Conservation (phyloP, 1,140 invertebrate species). For the Hormaphis cornu region DNA sequence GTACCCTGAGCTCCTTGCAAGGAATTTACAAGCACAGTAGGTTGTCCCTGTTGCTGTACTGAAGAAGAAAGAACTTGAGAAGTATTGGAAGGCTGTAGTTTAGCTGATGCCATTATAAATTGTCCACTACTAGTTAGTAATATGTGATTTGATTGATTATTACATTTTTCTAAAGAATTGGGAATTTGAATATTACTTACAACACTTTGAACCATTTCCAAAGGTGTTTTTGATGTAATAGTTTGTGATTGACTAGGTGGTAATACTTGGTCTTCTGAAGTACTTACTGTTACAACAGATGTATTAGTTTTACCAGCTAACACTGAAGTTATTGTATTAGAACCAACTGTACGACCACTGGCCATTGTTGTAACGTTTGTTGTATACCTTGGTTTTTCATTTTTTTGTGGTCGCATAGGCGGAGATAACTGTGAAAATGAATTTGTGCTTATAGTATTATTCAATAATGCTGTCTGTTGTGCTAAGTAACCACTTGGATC, state of each 20-base stretch:
- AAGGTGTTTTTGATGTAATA: conserved; percentile 53
- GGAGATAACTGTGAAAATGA: conserved; percentile 20
- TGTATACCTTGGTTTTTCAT: conserved; percentile 18
- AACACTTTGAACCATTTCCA: conserved; percentile 71
- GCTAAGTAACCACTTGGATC: conserved; percentile 80
- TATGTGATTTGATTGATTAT: conserved; percentile 54
- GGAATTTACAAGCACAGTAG: conserved; percentile 70
- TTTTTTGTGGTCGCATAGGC: not conserved
- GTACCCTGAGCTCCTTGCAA: conserved; percentile 53
- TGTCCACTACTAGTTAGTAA: conserved; percentile 64
- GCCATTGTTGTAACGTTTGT: conserved; percentile 60
- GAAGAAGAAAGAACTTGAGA: conserved; percentile 46
- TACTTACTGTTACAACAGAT: conserved; percentile 58
- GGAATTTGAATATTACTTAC: conserved; percentile 58
- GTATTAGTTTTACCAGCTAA: conserved; percentile 63
- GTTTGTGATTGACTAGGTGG: conserved; percentile 11
- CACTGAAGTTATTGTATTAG: conserved; percentile 67
- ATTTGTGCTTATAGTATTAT: conserved; percentile 57
- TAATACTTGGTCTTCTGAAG: conserved; percentile 1
- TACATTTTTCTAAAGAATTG: conserved; percentile 23
- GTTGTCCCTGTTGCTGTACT: conserved; percentile 53
- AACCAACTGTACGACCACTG: conserved; percentile 59
- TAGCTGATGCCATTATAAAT: conserved; percentile 56
- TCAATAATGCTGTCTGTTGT: conserved; percentile 72
- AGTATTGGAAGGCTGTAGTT: conserved; percentile 51